Evolutionary conservation across 2,797 vertebrate species (phyloP).

Genomic region (Pampus argenteus): DNA sequence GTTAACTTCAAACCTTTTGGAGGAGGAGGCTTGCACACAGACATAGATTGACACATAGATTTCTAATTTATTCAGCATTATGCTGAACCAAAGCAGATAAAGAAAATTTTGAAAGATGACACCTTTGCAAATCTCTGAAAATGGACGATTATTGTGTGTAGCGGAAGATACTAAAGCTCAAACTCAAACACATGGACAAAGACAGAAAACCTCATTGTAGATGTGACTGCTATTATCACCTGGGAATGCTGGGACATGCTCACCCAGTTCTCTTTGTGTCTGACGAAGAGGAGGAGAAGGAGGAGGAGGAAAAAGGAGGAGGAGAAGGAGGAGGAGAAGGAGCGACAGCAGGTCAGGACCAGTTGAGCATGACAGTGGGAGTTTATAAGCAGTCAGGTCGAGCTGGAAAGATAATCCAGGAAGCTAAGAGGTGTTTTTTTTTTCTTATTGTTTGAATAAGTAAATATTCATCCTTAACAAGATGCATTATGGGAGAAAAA

Average conservation of each 20-base stretch:
- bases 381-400: slow-evolving; percentile 19
- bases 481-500: background rate
- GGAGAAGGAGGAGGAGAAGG: background rate
- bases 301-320: slow-evolving; percentile 2
- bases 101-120: background rate
- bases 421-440: background rate
- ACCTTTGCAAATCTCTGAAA: slow-evolving; percentile 1
- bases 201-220: slow-evolving; percentile 25
- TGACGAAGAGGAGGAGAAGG: slow-evolving; percentile 24
- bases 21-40: too few species aligned
- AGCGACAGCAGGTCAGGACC: slow-evolving; percentile 14
- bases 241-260: slow-evolving; percentile 37
- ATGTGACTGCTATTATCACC: slow-evolving; percentile 25
- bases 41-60: too few species aligned
- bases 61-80: too few species aligned
- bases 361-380: slow-evolving; percentile 35
- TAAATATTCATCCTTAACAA: background rate
- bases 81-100: background rate
- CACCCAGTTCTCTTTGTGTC: slow-evolving; percentile 52
- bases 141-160: background rate
- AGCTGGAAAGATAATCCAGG: slow-evolving; percentile 42
- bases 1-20: background rate
- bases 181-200: background rate
- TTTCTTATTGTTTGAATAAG: background rate
- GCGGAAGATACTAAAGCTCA: background rate